Evolutionary conservation across 37 sponge, comb jelly and placozoan species (phyloP).

Genomic region (Dysidea cf. avara): DNA sequence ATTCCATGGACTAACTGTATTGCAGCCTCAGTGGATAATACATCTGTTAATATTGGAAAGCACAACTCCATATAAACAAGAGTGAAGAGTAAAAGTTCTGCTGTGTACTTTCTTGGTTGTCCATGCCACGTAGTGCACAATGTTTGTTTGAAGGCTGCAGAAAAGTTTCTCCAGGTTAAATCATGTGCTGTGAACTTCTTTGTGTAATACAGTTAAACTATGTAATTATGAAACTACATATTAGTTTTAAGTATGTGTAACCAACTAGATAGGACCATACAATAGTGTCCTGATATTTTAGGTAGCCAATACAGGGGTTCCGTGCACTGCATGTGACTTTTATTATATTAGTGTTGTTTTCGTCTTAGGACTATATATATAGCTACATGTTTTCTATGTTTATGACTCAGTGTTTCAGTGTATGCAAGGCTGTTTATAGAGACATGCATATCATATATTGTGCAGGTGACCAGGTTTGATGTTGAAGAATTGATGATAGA

Average conservation of each 20-base stretch:
- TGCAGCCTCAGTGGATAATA: slow-evolving; percentile 55
- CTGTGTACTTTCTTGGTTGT: slow-evolving; percentile 43
- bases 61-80: slow-evolving; percentile 37
- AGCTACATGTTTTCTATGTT: too few species aligned
- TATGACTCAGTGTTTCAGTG: too few species aligned
- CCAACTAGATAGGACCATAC: too few species aligned
- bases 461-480: slow-evolving; percentile 21
- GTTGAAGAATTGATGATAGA: slow-evolving; percentile 56
- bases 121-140: slow-evolving; percentile 55
- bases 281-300: too few species aligned
- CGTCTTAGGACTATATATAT: too few species aligned
- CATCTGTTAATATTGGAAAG: slow-evolving; percentile 59
- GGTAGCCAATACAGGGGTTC: too few species aligned
- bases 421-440: too few species aligned
- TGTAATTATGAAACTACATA: too few species aligned
- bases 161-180: slow-evolving; percentile 13
- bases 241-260: too few species aligned
- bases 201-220: background rate
- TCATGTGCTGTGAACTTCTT: background rate
- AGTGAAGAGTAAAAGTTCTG: slow-evolving; percentile 27
- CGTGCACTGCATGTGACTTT: too few species aligned
- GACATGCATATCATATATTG: too few species aligned
- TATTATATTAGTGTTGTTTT: too few species aligned
- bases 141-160: slow-evolving; percentile 17
- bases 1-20: slow-evolving; percentile 59